Evolutionary conservation across 2,113 vertebrate species (phyloP), one percentile per base, ranked within the genome.

Genomic region (Brienomyrus longianalis): DNA sequence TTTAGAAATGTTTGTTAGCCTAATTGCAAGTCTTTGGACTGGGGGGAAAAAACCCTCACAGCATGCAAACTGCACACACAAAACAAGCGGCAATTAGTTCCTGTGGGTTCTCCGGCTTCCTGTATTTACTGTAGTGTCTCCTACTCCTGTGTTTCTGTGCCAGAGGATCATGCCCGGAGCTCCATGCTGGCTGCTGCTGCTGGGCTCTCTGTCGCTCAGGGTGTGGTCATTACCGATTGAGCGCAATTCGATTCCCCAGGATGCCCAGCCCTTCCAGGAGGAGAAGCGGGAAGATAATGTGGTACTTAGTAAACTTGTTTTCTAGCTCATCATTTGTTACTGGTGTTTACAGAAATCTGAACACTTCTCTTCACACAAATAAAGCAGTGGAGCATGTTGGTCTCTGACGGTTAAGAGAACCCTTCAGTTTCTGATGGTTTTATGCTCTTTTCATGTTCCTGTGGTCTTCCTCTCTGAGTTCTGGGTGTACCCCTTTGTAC

Each of bases 161-260:
- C 89, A 96, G 92, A 91, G 74, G 35, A 80, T 35, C 17, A 96
- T 96, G 95, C 91, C 92, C 85, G 88, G 62, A 5, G 89, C 43
- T 77, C 83, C 92, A 39, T 87, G 59, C 47, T 92, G 95, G 91
- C 90, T 94, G 89, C 83, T 96, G 91, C 93, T 96, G 3, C 90
- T 96, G 0, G 93, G 10, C 27, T 70, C 91, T 31, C 4, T 96
- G 74, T 93, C 88, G 21, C 91, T 92, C 2, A 91, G 59, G 27
- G 95, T 94, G 50, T 90, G 90, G 91, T 93, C 95, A 0, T 94
- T 96, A 50, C 96, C 96, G 0, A 94, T 96, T 21, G 95, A 96
- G 35, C 95, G 94, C 84, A 94, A 94, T 87, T 92, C 8, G n/a
- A 92, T 54, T 4, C 89, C 90, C 17, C 92, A 91, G 47, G 94